phyloP scores from a whole-genome alignment of 2,888 invertebrate species.

The Zootermopsis nevadensis region DNA sequence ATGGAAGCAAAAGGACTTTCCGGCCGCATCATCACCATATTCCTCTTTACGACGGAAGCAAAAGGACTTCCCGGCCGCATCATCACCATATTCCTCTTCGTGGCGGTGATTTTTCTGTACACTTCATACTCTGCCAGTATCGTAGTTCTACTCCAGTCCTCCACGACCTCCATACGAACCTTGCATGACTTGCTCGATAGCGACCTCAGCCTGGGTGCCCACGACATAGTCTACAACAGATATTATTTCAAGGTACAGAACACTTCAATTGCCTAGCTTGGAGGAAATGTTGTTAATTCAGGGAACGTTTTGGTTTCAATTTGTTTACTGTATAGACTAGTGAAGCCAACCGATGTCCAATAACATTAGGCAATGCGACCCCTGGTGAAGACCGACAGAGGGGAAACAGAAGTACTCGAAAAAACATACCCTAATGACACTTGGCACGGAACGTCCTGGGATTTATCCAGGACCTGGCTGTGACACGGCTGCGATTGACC shows the following conservation, averaged over 20 bases:
- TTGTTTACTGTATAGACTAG: too few species aligned
- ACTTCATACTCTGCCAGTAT: constrained; percentile 53
- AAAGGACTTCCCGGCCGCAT: constrained; percentile 48
- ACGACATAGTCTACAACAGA: constrained; percentile 48
- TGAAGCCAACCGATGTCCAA: too few species aligned
- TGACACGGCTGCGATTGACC: too few species aligned
- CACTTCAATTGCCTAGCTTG: background rate
- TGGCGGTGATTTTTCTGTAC: constrained; percentile 51
- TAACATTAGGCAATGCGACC: too few species aligned
- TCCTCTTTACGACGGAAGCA: constrained; percentile 32
- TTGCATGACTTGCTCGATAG: constrained; percentile 50
- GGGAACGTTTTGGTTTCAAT: too few species aligned
- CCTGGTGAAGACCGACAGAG: too few species aligned
- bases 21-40: constrained; percentile 48
- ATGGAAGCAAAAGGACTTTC: constrained; percentile 45
- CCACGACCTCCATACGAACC: constrained; percentile 49
- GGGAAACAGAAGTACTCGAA: too few species aligned
- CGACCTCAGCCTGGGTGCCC: constrained; percentile 46
- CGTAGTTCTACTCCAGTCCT: constrained; percentile 52
- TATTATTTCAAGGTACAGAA: constrained; percentile 45
- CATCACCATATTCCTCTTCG: constrained; percentile 47
- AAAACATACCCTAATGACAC: too few species aligned
- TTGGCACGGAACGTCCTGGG: too few species aligned
- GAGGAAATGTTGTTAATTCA: too few species aligned
- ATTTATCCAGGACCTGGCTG: too few species aligned